Evolutionary conservation across 2,797 vertebrate genomes (phyloP).

Genomic region (Oophaga sylvatica): DNA sequence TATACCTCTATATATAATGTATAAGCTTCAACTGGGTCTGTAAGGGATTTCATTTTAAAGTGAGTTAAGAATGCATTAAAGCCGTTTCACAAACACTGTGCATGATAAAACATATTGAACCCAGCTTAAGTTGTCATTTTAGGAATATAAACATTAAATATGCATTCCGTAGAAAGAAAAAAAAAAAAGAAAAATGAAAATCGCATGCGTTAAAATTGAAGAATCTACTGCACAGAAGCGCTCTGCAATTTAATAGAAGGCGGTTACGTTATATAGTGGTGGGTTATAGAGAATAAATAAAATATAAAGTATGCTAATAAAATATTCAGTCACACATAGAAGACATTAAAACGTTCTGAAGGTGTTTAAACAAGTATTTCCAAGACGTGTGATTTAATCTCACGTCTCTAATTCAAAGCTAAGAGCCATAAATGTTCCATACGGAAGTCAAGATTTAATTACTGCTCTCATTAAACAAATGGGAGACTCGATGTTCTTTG

Average conservation of each 20-base stretch:
- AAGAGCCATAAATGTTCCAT: not conserved
- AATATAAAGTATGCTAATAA: constrained; percentile 7
- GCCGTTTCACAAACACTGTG: constrained; percentile 16
- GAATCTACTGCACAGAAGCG: not conserved
- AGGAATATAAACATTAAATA: constrained; percentile 51
- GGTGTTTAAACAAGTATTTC: not conserved
- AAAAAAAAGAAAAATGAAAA: not conserved
- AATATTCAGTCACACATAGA: constrained; percentile 5
- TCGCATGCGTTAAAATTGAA: not conserved
- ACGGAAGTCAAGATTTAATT: not conserved
- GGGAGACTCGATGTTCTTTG: not conserved
- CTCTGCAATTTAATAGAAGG: not conserved
- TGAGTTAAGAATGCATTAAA: constrained; percentile 48
- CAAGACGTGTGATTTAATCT: not conserved
- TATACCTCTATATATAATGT: constrained; percentile 54
- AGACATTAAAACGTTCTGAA: not conserved
- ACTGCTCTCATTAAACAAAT: not conserved
- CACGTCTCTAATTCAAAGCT: not conserved
- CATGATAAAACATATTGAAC: constrained; percentile 41
- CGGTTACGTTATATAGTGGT: not conserved
- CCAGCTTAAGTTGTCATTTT: constrained; percentile 32
- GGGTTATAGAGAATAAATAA: constrained; percentile 9
- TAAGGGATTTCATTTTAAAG: constrained; percentile 44
- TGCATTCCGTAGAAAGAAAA: not conserved
- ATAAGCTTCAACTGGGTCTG: constrained; percentile 31